These are phyloP conservation scores for Epirrhoe alternata DNA, from an alignment of 2,888 invertebrate species.

Conservation along the genomic window DNA sequence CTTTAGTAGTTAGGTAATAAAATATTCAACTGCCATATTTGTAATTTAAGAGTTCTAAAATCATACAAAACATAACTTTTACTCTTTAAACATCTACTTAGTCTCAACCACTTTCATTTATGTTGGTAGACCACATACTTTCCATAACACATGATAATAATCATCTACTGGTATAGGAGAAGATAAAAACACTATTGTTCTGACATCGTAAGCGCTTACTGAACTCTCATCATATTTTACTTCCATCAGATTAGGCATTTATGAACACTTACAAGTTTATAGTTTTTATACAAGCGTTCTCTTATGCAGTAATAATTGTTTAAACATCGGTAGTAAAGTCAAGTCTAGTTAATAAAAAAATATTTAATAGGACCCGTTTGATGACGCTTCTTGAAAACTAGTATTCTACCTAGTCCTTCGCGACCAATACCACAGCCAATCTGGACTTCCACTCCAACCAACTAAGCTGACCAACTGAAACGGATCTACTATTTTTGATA, in stretches of 20 bases:
- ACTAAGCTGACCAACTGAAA: too few relatives aligned
- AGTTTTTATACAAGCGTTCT: background rate
- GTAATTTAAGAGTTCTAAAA: background rate
- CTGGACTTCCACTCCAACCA: too few relatives aligned
- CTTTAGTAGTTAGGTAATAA: too few relatives aligned
- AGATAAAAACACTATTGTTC: background rate
- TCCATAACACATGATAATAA: background rate
- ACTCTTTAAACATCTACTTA: background rate
- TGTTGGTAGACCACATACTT: background rate
- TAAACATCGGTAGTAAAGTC: background rate
- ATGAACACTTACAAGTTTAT: background rate
- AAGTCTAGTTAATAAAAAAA: too few relatives aligned
- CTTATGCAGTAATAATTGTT: background rate
- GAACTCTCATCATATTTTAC: background rate
- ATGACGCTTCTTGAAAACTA: too few relatives aligned
- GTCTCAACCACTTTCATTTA: background rate
- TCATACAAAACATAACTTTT: background rate
- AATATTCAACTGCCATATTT: background rate
- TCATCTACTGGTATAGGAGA: background rate
- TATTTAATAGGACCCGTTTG: too few relatives aligned
- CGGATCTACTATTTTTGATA: too few relatives aligned
- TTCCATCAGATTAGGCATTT: conserved; percentile 1
- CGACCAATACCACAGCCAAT: too few relatives aligned
- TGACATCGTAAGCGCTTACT: background rate
- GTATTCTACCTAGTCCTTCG: too few relatives aligned